phyloP scores from a whole-genome alignment of 2,797 vertebrate genomes.

The Vultur gryphus region DNA sequence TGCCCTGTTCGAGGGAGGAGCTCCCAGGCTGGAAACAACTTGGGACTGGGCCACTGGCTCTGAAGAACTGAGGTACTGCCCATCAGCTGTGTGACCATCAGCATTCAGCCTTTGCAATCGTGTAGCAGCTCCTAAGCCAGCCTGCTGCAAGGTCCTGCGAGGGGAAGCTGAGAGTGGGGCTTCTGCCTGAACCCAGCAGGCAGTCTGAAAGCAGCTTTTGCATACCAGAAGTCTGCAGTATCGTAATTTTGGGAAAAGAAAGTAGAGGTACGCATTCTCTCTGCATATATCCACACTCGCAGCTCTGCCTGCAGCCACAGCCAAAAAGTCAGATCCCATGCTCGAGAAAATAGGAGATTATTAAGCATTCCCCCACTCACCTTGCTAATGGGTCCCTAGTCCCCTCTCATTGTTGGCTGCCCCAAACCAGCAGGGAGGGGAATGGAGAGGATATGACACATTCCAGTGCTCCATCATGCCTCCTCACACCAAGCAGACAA shows the following conservation, averaged over 20 bases:
- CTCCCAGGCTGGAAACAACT: background rate
- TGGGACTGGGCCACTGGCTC: background rate
- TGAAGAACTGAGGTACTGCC: background rate
- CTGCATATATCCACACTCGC: background rate
- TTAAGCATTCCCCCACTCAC: background rate
- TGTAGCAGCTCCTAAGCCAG: background rate
- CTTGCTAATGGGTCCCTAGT: conserved; percentile 1
- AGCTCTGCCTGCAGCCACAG: background rate
- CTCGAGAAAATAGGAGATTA: background rate
- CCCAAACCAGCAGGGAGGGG: background rate
- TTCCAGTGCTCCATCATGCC: background rate
- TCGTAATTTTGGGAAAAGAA: background rate
- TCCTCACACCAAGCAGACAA: background rate
- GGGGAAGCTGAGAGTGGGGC: background rate
- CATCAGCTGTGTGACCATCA: background rate
- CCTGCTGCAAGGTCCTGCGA: background rate
- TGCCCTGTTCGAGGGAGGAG: background rate
- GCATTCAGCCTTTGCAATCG: background rate
- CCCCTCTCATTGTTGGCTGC: background rate
- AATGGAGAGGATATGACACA: background rate
- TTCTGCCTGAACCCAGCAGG: background rate
- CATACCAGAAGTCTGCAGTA: background rate
- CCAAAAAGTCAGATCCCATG: background rate
- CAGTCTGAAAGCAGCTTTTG: background rate
- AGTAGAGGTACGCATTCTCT: background rate